A percentile compares a stretch with the other conserved stretches of the same genome.
phyloP scores from a whole-genome alignment of 2,888 invertebrate species.

The Andrena praecox region DNA sequence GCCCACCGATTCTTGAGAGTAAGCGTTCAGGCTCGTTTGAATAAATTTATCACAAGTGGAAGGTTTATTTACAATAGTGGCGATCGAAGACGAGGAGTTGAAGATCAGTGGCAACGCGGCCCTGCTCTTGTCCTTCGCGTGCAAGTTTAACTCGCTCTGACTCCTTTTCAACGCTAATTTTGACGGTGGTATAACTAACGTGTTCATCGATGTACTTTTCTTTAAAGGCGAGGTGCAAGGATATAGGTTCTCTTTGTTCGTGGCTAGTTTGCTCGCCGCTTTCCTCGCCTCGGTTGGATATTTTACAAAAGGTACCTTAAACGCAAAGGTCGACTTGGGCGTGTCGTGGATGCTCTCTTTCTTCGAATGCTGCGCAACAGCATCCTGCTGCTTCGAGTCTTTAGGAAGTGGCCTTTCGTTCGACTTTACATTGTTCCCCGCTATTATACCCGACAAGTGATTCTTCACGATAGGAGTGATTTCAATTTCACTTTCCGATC shows the following conservation, averaged over 20 bases:
- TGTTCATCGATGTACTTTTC: conserved; percentile 82
- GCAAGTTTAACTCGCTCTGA: conserved; percentile 82
- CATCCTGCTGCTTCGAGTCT: conserved; percentile 41
- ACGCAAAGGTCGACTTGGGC: conserved; percentile 62
- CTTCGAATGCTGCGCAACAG: conserved; percentile 27
- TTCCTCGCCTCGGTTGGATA: conserved; percentile 60
- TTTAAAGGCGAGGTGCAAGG: conserved; percentile 71
- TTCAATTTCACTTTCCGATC: conserved; percentile 81
- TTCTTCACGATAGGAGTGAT: conserved; percentile 82
- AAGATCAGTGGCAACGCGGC: conserved; percentile 76
- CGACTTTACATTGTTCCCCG: conserved; percentile 65
- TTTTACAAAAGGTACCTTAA: conserved; percentile 67
- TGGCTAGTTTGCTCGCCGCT: conserved; percentile 27
- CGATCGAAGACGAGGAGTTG: conserved; percentile 83
- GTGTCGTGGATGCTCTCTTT: conserved; percentile 47
- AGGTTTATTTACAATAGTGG: conserved; percentile 83
- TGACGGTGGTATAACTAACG: conserved; percentile 68
- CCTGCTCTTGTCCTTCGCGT: conserved; percentile 73
- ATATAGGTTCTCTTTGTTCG: conserved; percentile 42
- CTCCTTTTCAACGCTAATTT: conserved; percentile 78
- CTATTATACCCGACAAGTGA: conserved; percentile 74
- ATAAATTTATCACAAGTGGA: conserved; percentile 81
- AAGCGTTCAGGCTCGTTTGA: conserved; percentile 78
- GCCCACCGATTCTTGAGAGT: conserved; percentile 79
- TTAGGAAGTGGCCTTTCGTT: conserved; percentile 56